Percentiles rank a stretch among this genome's conserved stretches.
Conservation (phyloP, 35 echinoderm and acorn worm genomes). For the Acanthaster planci region DNA sequence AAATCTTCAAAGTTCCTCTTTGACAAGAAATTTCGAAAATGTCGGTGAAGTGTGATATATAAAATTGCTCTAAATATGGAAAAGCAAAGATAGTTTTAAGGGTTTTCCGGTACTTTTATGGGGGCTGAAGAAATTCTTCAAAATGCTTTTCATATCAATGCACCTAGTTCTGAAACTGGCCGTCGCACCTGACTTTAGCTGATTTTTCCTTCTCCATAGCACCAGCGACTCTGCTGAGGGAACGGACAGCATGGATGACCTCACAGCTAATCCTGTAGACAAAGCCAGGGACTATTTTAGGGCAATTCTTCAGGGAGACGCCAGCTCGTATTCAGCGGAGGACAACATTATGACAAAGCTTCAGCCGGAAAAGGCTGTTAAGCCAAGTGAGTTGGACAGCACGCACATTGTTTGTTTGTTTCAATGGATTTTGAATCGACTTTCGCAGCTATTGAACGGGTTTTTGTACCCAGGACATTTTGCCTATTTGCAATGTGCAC, state of each 20-base stretch:
- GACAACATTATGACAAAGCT: constrained; percentile 19
- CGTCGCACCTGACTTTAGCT: neutral
- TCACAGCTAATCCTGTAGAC: neutral
- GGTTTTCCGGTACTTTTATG: neutral
- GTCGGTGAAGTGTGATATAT: neutral
- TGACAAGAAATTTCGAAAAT: too few relatives aligned
- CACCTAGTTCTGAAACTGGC: too few relatives aligned
- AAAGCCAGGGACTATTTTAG: constrained; percentile 7
- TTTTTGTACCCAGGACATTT: too few relatives aligned
- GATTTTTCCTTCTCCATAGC: neutral
- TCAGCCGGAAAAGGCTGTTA: neutral
- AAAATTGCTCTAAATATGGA: neutral
- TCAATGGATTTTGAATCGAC: too few relatives aligned
- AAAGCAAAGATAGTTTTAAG: neutral
- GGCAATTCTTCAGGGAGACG: neutral
- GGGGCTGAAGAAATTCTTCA: neutral
- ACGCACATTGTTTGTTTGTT: too few relatives aligned
- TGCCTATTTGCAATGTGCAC: too few relatives aligned
- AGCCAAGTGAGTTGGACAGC: neutral
- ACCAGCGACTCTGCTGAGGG: neutral
- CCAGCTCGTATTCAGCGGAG: neutral
- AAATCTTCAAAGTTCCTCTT: too few relatives aligned
- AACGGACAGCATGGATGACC: neutral
- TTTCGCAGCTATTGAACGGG: too few relatives aligned
- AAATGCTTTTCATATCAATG: neutral